phyloP scores from a whole-genome alignment of 2,888 invertebrate species.

The Dimorphilus gyrociliatus region DNA sequence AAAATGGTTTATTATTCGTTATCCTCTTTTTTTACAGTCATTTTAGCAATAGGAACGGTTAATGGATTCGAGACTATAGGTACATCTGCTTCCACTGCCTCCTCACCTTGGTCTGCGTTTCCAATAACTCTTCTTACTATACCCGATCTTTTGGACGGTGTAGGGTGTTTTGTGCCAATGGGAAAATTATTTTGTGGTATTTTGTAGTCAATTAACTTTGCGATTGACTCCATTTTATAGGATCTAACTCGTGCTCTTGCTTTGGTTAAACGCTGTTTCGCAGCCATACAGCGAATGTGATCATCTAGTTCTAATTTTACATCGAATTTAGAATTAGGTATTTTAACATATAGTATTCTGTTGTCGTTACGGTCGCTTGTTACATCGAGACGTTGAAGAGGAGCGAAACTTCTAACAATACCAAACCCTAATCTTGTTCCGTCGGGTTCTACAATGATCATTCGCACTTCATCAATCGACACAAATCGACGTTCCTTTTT shows the following conservation, averaged over 20 bases:
- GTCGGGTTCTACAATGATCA: slow-evolving; percentile 94
- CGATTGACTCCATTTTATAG: slow-evolving; percentile 90
- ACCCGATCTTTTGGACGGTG: too few relatives aligned
- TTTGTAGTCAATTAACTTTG: slow-evolving; percentile 70
- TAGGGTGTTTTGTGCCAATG: too few relatives aligned
- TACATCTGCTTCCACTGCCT: too few relatives aligned
- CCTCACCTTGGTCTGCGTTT: too few relatives aligned
- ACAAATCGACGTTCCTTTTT: slow-evolving; percentile 79
- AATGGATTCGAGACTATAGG: too few relatives aligned
- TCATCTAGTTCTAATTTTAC: slow-evolving; percentile 54
- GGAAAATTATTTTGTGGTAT: too few relatives aligned
- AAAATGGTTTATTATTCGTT: too few relatives aligned
- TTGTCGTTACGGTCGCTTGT: slow-evolving; percentile 91
- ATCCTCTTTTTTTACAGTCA: too few relatives aligned
- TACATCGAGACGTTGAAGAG: slow-evolving; percentile 71
- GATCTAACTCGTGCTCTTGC: slow-evolving; percentile 71
- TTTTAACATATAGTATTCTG: slow-evolving; percentile 76
- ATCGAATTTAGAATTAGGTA: slow-evolving; percentile 54
- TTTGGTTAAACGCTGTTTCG: slow-evolving; percentile 61
- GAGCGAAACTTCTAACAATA: slow-evolving; percentile 75
- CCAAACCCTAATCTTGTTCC: slow-evolving; percentile 88
- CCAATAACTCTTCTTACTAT: too few relatives aligned
- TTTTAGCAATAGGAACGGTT: too few relatives aligned
- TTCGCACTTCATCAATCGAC: slow-evolving; percentile 81
- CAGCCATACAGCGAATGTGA: slow-evolving; percentile 96